Evolutionary conservation across 1,140 invertebrate genomes (phyloP), one percentile per base, ranked within the genome.

Genomic region (Homalodisca vitripennis): DNA sequence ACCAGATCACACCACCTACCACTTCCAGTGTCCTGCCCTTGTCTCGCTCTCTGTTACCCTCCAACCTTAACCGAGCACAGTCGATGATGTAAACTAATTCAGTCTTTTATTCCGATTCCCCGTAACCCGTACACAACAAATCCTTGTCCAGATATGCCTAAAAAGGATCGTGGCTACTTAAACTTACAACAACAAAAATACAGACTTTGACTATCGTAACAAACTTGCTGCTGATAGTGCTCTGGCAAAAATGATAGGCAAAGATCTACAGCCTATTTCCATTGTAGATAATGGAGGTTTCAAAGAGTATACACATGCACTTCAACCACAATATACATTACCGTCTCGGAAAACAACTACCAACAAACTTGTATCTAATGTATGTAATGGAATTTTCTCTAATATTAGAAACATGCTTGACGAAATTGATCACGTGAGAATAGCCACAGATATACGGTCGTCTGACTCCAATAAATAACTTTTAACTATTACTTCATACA

Each of bases 281-380:
- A 14, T 69, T n/a, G 68, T 69, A 13, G 60, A 69, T 3, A 69
- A 69, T 22, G 22, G 22, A 24, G 68, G 68, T 17, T 69, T 69
- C 27, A 30, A 29, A 14, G 68, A 69, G 2, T 69, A 53, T 14
- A 64, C 34, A 0, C 31, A 69, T 64, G 53, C 29, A 27, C 62
- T 69, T 12, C 60, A 69, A 32, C 68, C 60, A 12, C 26, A 64
- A 0, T 69, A 69, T 26, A 30, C 68, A 31, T 17, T 30, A 12
- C 68, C 60, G 0, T 63, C 55, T 29, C 60, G 68, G 13, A 69
- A 69, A 32, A 22, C 31, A 26, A 17, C 64, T 12, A 41, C 60
- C 10, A 29, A 60, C 12, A 69, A 63, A 27, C n/a, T 69, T 10
- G 6, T 69, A 2, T 60, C 60, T n/a, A 17, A 51, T 17, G 32